Evolutionary conservation across 2,797 vertebrate species (phyloP), one percentile per base, ranked within the genome.

Genomic region (Psittacula echo): DNA sequence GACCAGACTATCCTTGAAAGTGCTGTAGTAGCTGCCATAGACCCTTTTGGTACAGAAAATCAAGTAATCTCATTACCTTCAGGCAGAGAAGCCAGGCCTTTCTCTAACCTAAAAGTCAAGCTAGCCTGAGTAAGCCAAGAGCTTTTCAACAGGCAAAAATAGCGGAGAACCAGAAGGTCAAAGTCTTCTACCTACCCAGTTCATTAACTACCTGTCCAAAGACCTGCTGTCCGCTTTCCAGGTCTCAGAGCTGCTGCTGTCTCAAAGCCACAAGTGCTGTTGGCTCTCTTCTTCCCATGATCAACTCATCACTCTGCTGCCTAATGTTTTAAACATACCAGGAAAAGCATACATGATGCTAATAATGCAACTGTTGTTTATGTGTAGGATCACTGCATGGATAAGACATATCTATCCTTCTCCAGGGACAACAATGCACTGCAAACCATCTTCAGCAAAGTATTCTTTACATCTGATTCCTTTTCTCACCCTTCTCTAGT

Each of bases 381-480:
- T 34, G 29, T 58, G 73, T 47, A 85, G 74, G 77, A 60, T 87
- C 44, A 58, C 39, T 76, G 44, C 44, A 60, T 58, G 56, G 30
- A 30, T 58, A 79, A 67, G 62, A 48, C 0, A 0, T 34, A 50
- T 53, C 85, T 70, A 7, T 77, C 3, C 0, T 85, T 81, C 87
- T 94, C 87, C 44, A 73, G 81, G 74, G 81, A 94, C 44, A 67
- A 19, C 30, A 71, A 44, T n/a, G 16, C 44, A 73, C 85, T 71
- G 74, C 71, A 94, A 93, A 51, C 64, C 60, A 42, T 93, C 74
- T 85, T 85, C 80, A 93, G 71, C 2, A 1, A 82, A 61, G 80
- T 94, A 93, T 96, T 53, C 51, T 90, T 95, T 96, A 91, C 85
- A 87, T 70, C n/a, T 79, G 83, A 71, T 47, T 86, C 44, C 20